Conservation (phyloP, 2,113 vertebrate species). For the Grammomys dolichurus region DNA sequence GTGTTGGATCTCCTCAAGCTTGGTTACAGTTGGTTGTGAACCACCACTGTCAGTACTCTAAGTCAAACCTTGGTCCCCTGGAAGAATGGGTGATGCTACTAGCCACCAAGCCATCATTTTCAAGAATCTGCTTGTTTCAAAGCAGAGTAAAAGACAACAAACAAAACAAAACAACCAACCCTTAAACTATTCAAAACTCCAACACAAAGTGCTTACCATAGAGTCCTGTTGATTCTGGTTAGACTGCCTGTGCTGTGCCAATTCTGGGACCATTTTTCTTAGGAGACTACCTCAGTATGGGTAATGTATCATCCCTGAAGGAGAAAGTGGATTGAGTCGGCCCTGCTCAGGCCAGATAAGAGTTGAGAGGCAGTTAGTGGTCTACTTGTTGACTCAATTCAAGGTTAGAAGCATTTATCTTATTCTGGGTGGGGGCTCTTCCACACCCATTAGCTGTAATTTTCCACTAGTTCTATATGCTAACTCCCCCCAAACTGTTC, state of each 20-base stretch:
- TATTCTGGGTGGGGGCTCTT: not conserved
- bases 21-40: not conserved
- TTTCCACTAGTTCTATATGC: not conserved
- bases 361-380: slow-evolving; percentile 22
- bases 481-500: not conserved
- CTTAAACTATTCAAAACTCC: not conserved
- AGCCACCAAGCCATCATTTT: not conserved
- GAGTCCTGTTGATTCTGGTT: not conserved
- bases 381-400: not conserved
- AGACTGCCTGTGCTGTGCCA: not conserved
- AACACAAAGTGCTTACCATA: not conserved
- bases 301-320: not conserved
- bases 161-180: not conserved
- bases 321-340: not conserved
- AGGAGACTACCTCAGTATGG: not conserved
- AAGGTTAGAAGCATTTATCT: not conserved
- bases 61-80: not conserved
- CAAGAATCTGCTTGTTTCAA: not conserved
- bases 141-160: not conserved
- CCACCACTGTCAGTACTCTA: not conserved
- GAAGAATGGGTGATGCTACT: not conserved
- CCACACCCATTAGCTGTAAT: not conserved
- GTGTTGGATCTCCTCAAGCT: not conserved
- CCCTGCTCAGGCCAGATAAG: not conserved
- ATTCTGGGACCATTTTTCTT: not conserved